These are phyloP conservation scores for Dromococcyx pavoninus DNA, from an alignment of 2,797 vertebrate genomes.

Conservation along the genomic window DNA sequence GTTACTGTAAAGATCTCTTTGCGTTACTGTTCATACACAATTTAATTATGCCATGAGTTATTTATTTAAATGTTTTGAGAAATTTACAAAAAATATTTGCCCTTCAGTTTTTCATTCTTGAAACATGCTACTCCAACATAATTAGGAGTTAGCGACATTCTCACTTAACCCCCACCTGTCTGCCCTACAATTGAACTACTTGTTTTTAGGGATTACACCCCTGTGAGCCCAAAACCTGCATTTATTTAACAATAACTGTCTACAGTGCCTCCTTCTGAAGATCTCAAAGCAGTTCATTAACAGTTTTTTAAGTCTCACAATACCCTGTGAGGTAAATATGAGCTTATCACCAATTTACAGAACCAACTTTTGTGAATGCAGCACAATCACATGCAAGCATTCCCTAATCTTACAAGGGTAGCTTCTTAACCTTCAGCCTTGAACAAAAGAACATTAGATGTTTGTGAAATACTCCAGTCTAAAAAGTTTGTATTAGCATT, in stretches of 20 bases:
- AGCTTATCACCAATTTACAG: slow-evolving; percentile 11
- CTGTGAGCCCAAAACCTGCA: not conserved
- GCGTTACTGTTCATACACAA: slow-evolving; percentile 40
- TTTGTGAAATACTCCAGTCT: not conserved
- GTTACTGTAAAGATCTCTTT: slow-evolving; percentile 23
- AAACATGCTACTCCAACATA: slow-evolving; percentile 55
- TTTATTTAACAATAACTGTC: not conserved
- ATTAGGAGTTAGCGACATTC: slow-evolving; percentile 57
- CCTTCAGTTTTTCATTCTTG: slow-evolving; percentile 48
- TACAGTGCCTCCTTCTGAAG: not conserved
- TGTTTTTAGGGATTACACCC: not conserved
- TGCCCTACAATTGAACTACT: slow-evolving; percentile 12
- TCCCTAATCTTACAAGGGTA: not conserved
- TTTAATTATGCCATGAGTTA: slow-evolving; percentile 40
- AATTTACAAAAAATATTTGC: slow-evolving; percentile 29
- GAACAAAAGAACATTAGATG: not conserved
- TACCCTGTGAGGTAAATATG: slow-evolving; percentile 17
- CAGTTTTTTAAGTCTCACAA: slow-evolving; percentile 6
- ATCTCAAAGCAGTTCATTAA: not conserved
- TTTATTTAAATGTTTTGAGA: slow-evolving; percentile 66
- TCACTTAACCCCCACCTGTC: not conserved
- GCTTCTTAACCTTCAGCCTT: not conserved
- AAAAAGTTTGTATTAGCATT: not conserved
- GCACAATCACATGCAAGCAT: slow-evolving; percentile 29
- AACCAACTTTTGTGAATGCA: not conserved